Conservation (phyloP, 2,797 vertebrate genomes). For the Dermochelys coriacea region DNA sequence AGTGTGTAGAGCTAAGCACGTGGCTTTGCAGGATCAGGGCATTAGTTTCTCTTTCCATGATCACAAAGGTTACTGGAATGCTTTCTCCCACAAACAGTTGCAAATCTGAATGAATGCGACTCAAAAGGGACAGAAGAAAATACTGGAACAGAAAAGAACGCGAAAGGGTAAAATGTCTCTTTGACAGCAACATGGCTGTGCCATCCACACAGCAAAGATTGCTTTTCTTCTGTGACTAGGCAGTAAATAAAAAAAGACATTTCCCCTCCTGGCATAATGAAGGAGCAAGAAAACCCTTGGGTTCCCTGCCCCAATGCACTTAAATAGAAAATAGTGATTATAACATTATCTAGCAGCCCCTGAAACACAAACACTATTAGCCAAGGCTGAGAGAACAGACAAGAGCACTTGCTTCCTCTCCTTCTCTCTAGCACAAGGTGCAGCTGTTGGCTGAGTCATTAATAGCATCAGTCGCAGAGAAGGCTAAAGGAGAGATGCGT, state of each 20-base stretch:
- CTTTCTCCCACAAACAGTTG: neutral
- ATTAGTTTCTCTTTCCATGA: neutral
- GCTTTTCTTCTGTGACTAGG: neutral
- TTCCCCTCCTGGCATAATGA: neutral
- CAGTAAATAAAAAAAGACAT: neutral
- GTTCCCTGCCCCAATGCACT: fast-evolving
- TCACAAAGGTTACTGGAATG: neutral
- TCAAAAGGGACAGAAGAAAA: neutral
- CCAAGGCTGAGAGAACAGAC: neutral
- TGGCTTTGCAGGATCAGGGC: neutral
- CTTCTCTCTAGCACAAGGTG: neutral
- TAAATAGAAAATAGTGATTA: neutral
- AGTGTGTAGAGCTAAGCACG: neutral
- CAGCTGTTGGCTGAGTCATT: neutral
- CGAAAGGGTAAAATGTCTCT: neutral
- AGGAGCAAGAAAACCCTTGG: neutral
- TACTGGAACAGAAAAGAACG: neutral
- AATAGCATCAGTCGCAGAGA: neutral
- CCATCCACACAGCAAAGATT: no score
- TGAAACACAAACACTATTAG: neutral
- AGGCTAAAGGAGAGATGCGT: neutral
- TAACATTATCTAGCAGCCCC: no score
- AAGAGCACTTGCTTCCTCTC: neutral
- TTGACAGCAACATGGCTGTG: fast-evolving
- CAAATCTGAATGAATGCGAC: neutral